Conservation (phyloP, 2,113 vertebrate species). For the Urocynchramus pylzowi region DNA sequence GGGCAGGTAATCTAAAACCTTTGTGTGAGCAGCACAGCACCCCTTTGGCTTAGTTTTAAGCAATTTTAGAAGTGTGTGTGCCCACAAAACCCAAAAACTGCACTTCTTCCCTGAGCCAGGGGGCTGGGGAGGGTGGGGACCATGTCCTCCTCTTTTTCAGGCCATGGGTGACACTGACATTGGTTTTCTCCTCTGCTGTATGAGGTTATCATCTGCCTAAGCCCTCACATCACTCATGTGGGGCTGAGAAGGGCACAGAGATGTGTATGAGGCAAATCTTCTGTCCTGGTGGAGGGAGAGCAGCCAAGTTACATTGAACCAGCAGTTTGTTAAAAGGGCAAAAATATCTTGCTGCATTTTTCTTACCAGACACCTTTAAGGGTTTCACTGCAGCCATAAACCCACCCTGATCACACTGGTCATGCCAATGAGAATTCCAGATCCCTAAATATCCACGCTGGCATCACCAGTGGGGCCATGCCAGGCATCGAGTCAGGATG, state of each 20-base stretch:
- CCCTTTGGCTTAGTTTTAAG: not conserved
- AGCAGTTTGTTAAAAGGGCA: not conserved
- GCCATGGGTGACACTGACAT: not conserved
- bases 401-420: accelerated
- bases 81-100: not conserved
- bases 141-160: not conserved
- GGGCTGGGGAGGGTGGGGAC: not conserved
- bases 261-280: not conserved
- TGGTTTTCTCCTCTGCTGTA: not conserved
- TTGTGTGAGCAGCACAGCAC: not conserved
- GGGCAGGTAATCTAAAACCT: not conserved
- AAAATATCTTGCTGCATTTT: accelerated
- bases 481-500: accelerated
- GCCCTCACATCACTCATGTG: not conserved
- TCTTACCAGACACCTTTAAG: not conserved
- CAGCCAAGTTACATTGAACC: not conserved
- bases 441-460: accelerated
- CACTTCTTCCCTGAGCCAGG: not conserved
- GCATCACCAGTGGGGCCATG: not conserved
- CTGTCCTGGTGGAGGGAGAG: not conserved
- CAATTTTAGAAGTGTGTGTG: accelerated
- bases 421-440: accelerated
- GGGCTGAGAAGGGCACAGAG: not conserved
- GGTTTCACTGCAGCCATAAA: not conserved
- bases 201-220: accelerated